Evolutionary conservation across 2,113 vertebrate genomes (phyloP), one percentile per base, ranked within the genome.

Genomic region (Furnarius figulus): DNA sequence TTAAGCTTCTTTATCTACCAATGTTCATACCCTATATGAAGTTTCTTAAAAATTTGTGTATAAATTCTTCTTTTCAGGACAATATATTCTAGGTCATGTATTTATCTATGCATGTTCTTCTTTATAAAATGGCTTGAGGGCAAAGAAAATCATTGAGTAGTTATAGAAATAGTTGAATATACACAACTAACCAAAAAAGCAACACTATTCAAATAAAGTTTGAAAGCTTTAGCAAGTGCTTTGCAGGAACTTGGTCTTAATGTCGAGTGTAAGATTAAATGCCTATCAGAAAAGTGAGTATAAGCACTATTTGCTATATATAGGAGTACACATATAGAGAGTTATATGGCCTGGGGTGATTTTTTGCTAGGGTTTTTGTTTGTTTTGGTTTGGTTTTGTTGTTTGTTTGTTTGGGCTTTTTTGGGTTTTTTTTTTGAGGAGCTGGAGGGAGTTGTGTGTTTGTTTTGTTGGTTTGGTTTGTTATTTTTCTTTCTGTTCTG

Each of bases 11-110:
- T 63, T 4, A 25, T 8, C 11, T 68, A 8, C 4, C 8, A 25
- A 7, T 1, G 6, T n/a, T 62, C 10, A 9, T 2, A 5, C 10
- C 5, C 4, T 25, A 0, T 17, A 18, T 37, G 37, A 78, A 52
- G 2, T 39, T 52, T 6, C 3, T 65, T 65, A 44, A 27, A 80
- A 39, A 24, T 6, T 27, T 78, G 0, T 33, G 65, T 20, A 15
- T 52, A 61, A 66, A 70, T 56, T 81, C 30, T 11, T 2, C 0
- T 77, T 77, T 61, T 73, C 18, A 21, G 24, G 30, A 35, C 27
- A 65, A 55, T 22, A 7, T 4, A 7, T 55, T 17, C 35, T 25
- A 50, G 11, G 4, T 42, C 12, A 63, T 8, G 6, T 37, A 21
- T 19, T 21, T 46, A 5, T 49, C 35, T 49, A 59, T 15, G 2